A percentile compares a stretch with the other conserved stretches of the same genome.
These are phyloP conservation scores for Cathartes aura DNA, from an alignment of 2,113 vertebrate species.

Conservation along the genomic window DNA sequence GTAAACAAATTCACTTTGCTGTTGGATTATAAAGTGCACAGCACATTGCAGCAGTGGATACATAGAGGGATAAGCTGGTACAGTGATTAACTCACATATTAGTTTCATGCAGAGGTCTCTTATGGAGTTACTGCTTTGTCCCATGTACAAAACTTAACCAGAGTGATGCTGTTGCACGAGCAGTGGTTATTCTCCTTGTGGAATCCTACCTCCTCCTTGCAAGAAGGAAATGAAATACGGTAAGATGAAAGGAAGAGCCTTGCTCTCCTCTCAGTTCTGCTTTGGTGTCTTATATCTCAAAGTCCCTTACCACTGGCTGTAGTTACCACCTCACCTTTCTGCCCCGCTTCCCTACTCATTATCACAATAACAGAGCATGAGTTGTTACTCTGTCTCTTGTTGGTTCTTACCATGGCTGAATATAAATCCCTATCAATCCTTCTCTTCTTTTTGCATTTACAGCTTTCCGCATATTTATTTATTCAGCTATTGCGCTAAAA, in stretches of 20 bases:
- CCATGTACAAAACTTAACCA: slow-evolving; percentile 47
- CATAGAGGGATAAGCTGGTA: slow-evolving; percentile 56
- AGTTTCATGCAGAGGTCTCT: slow-evolving; percentile 74
- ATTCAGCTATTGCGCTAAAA: not conserved
- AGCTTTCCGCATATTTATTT: not conserved
- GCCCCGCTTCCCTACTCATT: not conserved
- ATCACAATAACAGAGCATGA: not conserved
- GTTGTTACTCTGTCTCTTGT: not conserved
- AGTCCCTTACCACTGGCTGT: not conserved
- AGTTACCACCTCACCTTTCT: not conserved
- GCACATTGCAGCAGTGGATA: slow-evolving; percentile 77
- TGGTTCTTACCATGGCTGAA: not conserved
- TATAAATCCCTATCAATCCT: not conserved
- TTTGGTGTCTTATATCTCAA: not conserved
- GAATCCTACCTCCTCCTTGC: not conserved
- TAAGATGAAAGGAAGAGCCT: not conserved
- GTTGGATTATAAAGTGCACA: slow-evolving; percentile 75
- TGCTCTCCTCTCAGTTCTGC: not conserved
- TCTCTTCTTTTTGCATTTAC: not conserved
- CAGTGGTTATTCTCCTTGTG: slow-evolving; percentile 74
- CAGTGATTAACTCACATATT: slow-evolving; percentile 72
- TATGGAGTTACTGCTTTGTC: slow-evolving; percentile 48
- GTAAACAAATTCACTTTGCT: not conserved
- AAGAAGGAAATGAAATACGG: not conserved
- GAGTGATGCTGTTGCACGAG: slow-evolving; percentile 80